Evolutionary conservation across 2,113 vertebrate species (phyloP), one percentile per base, ranked within the genome.

Genomic region (Oreamnos americanus): DNA sequence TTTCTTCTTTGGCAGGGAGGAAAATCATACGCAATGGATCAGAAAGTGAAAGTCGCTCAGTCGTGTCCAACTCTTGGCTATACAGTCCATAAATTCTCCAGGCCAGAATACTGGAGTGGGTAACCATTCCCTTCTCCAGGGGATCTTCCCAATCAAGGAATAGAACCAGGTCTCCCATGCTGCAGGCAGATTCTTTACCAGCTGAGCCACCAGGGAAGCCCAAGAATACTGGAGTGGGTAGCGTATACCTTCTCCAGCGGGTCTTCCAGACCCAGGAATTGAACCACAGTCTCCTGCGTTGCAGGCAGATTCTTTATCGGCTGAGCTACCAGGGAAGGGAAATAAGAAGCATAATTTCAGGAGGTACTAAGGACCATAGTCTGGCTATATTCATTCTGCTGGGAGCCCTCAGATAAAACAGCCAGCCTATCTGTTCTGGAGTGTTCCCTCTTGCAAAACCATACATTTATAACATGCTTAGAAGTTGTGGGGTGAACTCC

Each of bases 211-310:
- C 67, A 71, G 67, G 19, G 36, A 71, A 13, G n/a, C 67, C 67
- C n/a, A 71, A 71, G 67, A 71, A 39, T 71, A 71, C 10, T 23
- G 67, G 21, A 39, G n/a, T 23, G 2, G n/a, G 19, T 39, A 71
- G n/a, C 2, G 0, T 71, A 39, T 71, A 12, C 2, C 10, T 71
- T 71, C 67, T 71, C 67, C 19, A 39, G 10, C 0, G 5, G 19
- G 17, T 71, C 67, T 71, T 71, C 67, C 0, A 0, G n/a, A 71
- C 67, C 67, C n/a, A 71, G 19, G 67, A 71, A 39, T 23, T 9
- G 0, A 71, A 71, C n/a, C 0, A 0, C n/a, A 36, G 33, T 36
- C 67, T 71, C n/a, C 19, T 71, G 67, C n/a, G 39, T 23, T 71
- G 19, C 19, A 71, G 67, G n/a, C n/a, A 71, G n/a, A 13, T 39